phyloP scores from a whole-genome alignment of 1,140 invertebrate genomes.

The Nasonia longicornis region DNA sequence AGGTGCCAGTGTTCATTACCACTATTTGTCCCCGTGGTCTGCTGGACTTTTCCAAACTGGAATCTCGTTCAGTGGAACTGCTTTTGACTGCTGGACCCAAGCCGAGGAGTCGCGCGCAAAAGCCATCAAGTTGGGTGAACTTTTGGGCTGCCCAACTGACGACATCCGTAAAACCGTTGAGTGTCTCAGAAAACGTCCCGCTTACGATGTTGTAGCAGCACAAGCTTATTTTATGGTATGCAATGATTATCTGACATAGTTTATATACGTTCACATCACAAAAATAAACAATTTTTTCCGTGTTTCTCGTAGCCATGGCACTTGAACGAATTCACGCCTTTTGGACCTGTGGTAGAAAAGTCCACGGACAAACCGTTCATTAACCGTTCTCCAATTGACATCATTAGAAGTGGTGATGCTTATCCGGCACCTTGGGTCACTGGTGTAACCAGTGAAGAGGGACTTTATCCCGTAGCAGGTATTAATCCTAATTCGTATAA shows the following conservation, averaged over 20 bases:
- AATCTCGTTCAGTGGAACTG: conserved; percentile 28
- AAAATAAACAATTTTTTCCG: not conserved
- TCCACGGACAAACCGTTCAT: conserved; percentile 66
- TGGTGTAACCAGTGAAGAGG: conserved; percentile 68
- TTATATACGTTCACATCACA: no score
- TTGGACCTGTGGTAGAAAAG: conserved; percentile 70
- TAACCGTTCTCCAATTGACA: conserved; percentile 66
- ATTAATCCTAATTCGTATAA: not conserved
- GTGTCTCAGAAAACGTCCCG: not conserved
- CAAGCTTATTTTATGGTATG: conserved; percentile 13
- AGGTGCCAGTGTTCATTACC: conserved; percentile 24
- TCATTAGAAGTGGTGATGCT: conserved; percentile 63
- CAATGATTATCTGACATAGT: not conserved
- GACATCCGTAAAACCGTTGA: not conserved
- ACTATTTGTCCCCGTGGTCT: conserved; percentile 6
- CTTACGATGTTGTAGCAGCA: not conserved
- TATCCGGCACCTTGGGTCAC: conserved; percentile 70
- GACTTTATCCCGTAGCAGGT: conserved; percentile 70
- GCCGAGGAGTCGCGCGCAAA: not conserved
- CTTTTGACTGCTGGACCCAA: conserved; percentile 9
- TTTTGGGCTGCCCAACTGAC: not conserved
- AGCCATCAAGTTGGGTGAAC: not conserved
- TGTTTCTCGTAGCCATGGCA: not conserved
- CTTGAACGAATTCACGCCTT: conserved; percentile 47
- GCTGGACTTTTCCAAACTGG: conserved; percentile 7